Evolutionary conservation across 30 jellyfish, hydroid and myxozoan genomes (phyloP), one percentile per base, ranked within the genome.

Genomic region (Pelagia noctiluca): DNA sequence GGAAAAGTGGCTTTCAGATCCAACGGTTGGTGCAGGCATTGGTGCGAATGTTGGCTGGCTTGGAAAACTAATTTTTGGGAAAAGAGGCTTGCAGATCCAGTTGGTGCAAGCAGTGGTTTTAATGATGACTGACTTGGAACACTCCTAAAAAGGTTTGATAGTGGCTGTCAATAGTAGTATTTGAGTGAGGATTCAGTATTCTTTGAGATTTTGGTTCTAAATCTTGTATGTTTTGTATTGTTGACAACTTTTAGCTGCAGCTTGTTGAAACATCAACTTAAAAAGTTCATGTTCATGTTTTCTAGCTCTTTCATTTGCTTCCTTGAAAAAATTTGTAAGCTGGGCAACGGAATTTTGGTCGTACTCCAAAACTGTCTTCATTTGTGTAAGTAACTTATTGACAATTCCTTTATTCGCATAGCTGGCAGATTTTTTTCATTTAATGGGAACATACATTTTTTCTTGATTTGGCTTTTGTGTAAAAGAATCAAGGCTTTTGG

Each of bases 251-350:
- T 71, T 36, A 22, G 70, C 70, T 7, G 85, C 11, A 48, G 33
- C 72, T 72, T 72, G 72, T 53, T 72, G 85, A 47, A 72, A n/a
- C 73, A 72, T 72, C 72, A 47, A 2, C 30, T 72, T 24, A 47
- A 72, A 72, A 22, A 72, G 72, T 53, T 72, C 85, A 0, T 22
- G 85, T 53, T 72, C 71, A 72, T 48, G 85, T 72, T 47, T 29
- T 47, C 85, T 72, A 72, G 72, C 79, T 64, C 84, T 7, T 67
- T 80, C 91, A 38, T 80, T 67, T 65, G 57, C 91, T 21, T 35
- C 24, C 76, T 81, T 30, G 64, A 63, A 24, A 81, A 81, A 37
- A 42, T 21, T 30, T 54, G 88, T 50, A 2, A 76, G 78, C 28
- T 63, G 65, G 88, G 77, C 78, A 63, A 76, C 31, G 24, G 78